Evolutionary conservation across 2,888 invertebrate genomes (phyloP), one percentile per base, ranked within the genome.

Genomic region (Diarsia brunnea): DNA sequence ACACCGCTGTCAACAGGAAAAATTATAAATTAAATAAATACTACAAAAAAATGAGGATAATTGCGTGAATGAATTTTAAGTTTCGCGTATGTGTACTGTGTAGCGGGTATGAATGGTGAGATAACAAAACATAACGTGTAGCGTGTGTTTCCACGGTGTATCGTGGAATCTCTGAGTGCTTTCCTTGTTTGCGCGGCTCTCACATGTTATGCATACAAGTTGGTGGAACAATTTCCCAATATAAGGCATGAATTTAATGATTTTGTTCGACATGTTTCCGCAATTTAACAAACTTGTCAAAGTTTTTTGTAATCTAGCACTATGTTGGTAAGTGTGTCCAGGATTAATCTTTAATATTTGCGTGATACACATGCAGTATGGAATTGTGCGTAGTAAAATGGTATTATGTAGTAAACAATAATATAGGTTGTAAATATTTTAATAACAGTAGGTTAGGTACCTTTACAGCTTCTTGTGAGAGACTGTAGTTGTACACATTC

Each of bases 391-490:
- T 66, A 68, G n/a, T 19, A 60, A 67, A 71, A 47, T 47, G n/a
- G 53, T 65, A 47, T 65, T 27, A 51, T 1, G n/a, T 55, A 21
- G 4, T 49, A 55, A 69, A 73, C 47, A 49, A 72, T 53, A 68
- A 45, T 21, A 12, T 43, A 49, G 47, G 31, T 0, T 51, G 31
- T 78, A 49, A 67, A 68, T 77, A 76, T 31, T 43, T 49, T 31
- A 49, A 70, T 63, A 69, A 66, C 65, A 66, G 43, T 5, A 38
- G 21, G 4, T 45, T 43, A 16, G 16, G 64, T 78, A 93, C 93
- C 92, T 92, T 93, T 88, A 93, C 91, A 89, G 87, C 84, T 89
- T 91, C 90, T 87, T 84, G 78, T 85, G 85, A 76, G 86, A 84
- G 76, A 72, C 72, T 74, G 76, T 85, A 78, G 84, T 84, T 87